phyloP scores from a whole-genome alignment of 2,888 invertebrate species.

The Ashinkailepas kermadecensis region DNA sequence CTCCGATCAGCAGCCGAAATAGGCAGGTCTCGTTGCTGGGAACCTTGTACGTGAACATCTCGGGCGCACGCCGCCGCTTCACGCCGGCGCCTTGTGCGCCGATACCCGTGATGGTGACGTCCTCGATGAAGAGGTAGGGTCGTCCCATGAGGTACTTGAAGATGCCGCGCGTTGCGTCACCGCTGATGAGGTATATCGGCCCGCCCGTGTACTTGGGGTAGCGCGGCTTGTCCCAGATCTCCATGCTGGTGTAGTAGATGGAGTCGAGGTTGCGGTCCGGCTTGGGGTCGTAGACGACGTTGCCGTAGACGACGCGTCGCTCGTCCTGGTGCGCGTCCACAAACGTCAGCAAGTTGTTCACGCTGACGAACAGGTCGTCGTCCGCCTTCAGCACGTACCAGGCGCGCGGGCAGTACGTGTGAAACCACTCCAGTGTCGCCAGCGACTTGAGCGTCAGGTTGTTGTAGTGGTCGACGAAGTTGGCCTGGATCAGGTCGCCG shows the following conservation, averaged over 20 bases:
- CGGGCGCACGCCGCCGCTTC: background rate
- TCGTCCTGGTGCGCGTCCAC: background rate
- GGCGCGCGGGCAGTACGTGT: background rate
- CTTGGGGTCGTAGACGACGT: constrained; percentile 12
- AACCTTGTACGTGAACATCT: constrained; percentile 15
- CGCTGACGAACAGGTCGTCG: constrained; percentile 22
- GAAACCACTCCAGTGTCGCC: constrained; percentile 12
- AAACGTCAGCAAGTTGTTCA: constrained; percentile 3
- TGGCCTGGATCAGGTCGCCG: constrained; percentile 25
- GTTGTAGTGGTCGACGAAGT: constrained; percentile 26
- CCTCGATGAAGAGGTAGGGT: constrained; percentile 23
- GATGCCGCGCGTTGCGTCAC: background rate
- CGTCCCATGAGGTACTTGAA: background rate
- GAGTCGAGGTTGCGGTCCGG: constrained; percentile 10
- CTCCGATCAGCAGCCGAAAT: constrained; percentile 12
- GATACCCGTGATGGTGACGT: constrained; percentile 21
- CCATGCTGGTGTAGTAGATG: background rate
- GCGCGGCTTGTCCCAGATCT: background rate
- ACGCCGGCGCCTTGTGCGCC: constrained; percentile 16
- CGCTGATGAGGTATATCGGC: background rate
- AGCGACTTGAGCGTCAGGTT: constrained; percentile 26
- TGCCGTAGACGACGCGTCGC: background rate
- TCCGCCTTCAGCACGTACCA: constrained; percentile 18
- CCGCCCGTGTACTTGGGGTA: constrained; percentile 9
- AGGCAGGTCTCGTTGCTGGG: background rate